Percentiles rank a stretch among this genome's conserved stretches.
Conservation (phyloP, 2,113 vertebrate species). For the Montifringilla adamsi region DNA sequence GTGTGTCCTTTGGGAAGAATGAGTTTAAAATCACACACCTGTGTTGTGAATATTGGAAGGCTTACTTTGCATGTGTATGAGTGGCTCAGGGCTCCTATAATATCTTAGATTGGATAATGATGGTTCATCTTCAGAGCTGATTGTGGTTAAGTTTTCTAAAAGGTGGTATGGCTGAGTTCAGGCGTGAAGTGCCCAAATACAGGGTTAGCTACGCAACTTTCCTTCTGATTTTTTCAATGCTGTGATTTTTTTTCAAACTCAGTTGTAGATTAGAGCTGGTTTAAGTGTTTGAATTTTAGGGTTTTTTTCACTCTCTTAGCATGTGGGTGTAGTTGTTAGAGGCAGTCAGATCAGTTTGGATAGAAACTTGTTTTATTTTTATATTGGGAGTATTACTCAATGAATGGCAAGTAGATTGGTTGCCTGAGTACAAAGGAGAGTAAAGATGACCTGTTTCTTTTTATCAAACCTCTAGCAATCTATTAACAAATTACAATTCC, state of each 20-base stretch:
- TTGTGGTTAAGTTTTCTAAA: neutral
- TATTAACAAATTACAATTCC: neutral
- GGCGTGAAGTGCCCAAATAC: neutral
- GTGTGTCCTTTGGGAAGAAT: neutral
- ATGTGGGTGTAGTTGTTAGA: neutral
- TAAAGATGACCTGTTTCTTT: neutral
- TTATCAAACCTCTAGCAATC: neutral
- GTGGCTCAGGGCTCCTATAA: neutral
- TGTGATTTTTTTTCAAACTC: neutral
- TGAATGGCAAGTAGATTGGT: neutral
- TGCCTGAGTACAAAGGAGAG: neutral
- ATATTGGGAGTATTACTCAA: neutral
- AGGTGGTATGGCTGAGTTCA: neutral
- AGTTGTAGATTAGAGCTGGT: neutral
- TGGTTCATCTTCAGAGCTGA: neutral
- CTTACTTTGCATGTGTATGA: neutral
- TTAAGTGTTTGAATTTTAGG: neutral
- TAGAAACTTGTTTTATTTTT: neutral
- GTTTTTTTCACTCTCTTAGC: neutral
- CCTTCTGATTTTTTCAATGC: neutral
- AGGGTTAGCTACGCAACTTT: neutral
- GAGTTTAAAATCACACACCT: neutral
- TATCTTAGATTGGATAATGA: neutral
- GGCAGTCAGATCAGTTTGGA: neutral
- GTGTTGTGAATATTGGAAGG: neutral